Evolutionary conservation across 2,113 vertebrate genomes (phyloP).

Genomic region (Podarcis raffonei): DNA sequence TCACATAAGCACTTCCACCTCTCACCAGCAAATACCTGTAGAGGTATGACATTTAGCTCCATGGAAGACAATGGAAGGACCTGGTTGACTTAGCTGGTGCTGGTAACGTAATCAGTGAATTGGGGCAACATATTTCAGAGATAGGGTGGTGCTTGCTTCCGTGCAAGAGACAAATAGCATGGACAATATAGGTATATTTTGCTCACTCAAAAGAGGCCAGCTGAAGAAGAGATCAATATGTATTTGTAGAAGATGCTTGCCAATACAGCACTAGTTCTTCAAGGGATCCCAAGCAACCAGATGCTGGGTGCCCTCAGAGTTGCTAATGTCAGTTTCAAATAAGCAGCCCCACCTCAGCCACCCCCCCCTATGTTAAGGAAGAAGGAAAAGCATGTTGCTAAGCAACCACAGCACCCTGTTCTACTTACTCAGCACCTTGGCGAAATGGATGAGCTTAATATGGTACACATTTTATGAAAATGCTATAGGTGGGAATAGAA

Average conservation of each 20-base stretch:
- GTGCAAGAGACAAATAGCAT: background rate
- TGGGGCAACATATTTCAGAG: background rate
- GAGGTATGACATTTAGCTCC: background rate
- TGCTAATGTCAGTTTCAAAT: background rate
- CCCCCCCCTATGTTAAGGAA: background rate
- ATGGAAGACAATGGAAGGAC: background rate
- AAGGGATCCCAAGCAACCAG: background rate
- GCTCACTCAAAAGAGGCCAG: background rate
- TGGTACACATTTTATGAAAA: background rate
- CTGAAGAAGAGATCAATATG: background rate
- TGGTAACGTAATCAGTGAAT: background rate
- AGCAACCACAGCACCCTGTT: background rate
- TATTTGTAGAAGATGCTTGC: background rate
- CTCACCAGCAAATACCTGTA: background rate
- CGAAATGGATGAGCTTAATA: background rate
- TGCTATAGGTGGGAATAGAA: background rate
- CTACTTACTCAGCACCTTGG: background rate
- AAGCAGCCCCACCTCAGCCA: background rate
- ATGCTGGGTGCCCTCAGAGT: background rate
- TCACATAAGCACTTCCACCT: background rate
- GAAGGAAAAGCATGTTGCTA: constrained; percentile 15
- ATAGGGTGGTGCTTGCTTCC: background rate
- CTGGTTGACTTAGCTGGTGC: background rate
- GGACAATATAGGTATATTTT: background rate
- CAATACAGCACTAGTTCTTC: background rate